These are phyloP conservation scores for Xyrichtys novacula DNA, from an alignment of 2,797 vertebrate genomes.

Conservation along the genomic window DNA sequence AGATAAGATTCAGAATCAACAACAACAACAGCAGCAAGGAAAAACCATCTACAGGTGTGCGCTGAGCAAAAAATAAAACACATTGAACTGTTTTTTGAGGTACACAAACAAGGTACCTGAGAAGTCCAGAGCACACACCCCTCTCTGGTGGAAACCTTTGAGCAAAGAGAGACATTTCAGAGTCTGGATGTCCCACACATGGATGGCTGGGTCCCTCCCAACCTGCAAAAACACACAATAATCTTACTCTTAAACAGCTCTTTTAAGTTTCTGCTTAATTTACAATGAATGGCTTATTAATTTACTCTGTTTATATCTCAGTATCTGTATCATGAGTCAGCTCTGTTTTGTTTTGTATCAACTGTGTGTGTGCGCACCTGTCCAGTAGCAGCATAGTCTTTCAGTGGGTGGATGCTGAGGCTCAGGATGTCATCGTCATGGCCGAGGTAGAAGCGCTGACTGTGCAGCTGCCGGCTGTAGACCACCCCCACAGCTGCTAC, in stretches of 20 bases:
- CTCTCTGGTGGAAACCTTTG: slow-evolving; percentile 93
- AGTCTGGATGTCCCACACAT: slow-evolving; percentile 95
- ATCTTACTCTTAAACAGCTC: no score
- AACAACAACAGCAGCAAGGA: no score
- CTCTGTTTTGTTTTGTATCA: no score
- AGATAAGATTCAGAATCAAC: no score
- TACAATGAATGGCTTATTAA: no score
- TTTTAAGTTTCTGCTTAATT: no score
- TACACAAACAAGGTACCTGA: slow-evolving; percentile 84
- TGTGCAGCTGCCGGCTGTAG: slow-evolving; percentile 92
- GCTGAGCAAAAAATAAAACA: no score
- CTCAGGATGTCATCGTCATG: slow-evolving; percentile 96
- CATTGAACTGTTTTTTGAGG: no score
- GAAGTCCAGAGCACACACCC: slow-evolving; percentile 95
- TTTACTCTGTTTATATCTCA: no score
- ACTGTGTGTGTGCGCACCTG: slow-evolving; percentile 83
- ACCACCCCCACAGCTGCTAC: slow-evolving; percentile 93
- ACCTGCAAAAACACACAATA: slow-evolving; percentile 85
- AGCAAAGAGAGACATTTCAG: slow-evolving; percentile 94
- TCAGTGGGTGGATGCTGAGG: slow-evolving; percentile 92
- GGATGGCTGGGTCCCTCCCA: slow-evolving; percentile 94
- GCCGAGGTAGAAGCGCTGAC: slow-evolving; percentile 94
- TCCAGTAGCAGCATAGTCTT: slow-evolving; percentile 94
- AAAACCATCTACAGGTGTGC: no score
- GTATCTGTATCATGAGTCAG: no score